Percentiles rank a stretch among this genome's conserved stretches.
These are phyloP conservation scores for Spheniscus mendiculus DNA, from an alignment of 2,113 vertebrate genomes.

Conservation along the genomic window DNA sequence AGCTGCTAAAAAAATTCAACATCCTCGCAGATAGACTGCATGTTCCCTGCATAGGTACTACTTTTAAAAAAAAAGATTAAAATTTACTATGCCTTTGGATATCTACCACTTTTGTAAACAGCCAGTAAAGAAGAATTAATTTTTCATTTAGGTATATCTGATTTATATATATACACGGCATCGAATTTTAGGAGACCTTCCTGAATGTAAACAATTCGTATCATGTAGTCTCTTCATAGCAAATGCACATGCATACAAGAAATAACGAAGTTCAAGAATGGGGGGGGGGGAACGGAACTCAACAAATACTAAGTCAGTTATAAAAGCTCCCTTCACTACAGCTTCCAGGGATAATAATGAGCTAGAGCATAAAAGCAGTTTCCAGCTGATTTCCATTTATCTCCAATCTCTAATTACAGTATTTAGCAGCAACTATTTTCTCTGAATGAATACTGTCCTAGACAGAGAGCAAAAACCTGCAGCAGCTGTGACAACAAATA, in stretches of 20 bases:
- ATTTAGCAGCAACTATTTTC: slow-evolving; percentile 56
- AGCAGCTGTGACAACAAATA: slow-evolving; percentile 57
- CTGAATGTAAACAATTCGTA: background rate
- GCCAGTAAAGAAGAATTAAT: background rate
- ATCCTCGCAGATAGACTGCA: background rate
- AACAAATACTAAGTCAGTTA: slow-evolving; percentile 6
- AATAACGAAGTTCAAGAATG: background rate
- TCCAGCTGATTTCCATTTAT: slow-evolving; percentile 49
- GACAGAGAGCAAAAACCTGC: slow-evolving; percentile 30
- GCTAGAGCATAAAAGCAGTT: slow-evolving; percentile 2
- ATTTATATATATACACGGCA: background rate
- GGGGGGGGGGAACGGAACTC: fast-evolving
- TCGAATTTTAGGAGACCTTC: background rate
- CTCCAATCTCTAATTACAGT: slow-evolving; percentile 50
- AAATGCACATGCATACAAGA: background rate
- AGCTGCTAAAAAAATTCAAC: background rate
- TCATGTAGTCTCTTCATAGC: background rate
- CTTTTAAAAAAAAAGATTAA: background rate
- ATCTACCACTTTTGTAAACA: background rate
- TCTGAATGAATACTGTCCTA: slow-evolving; percentile 34
- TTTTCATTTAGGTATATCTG: background rate
- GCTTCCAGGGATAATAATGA: slow-evolving; percentile 16
- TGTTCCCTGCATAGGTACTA: background rate
- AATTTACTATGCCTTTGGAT: background rate
- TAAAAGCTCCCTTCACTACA: background rate